phyloP scores from a whole-genome alignment of 2,113 vertebrate species.

The Prunella fulvescens region DNA sequence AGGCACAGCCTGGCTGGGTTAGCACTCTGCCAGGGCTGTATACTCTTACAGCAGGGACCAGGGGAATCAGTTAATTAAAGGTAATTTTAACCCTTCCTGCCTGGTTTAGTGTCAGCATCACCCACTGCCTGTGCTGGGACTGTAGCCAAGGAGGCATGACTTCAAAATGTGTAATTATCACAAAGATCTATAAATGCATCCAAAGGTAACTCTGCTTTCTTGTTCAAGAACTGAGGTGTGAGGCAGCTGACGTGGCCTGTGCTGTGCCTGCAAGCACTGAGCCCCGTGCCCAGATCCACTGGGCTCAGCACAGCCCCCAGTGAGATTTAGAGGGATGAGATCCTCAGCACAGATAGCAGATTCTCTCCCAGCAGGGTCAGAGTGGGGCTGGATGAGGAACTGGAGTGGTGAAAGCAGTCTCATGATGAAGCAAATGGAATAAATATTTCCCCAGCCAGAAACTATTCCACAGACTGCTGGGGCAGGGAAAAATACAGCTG shows the following conservation, averaged over 20 bases:
- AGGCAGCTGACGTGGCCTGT: neutral
- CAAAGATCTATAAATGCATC: neutral
- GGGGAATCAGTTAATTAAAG: neutral
- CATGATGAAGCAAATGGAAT: neutral
- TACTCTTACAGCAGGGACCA: neutral
- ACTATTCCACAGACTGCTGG: neutral
- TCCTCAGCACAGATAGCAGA: neutral
- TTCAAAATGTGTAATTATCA: neutral
- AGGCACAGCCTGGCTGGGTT: neutral
- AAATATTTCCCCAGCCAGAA: neutral
- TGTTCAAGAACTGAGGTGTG: neutral
- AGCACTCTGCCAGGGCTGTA: neutral
- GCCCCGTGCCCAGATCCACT: neutral
- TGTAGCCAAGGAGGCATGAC: neutral
- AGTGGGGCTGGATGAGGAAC: neutral
- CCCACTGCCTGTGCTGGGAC: neutral
- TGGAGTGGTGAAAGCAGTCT: accelerated
- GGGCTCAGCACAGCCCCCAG: neutral
- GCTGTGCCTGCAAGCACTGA: neutral
- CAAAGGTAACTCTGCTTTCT: neutral
- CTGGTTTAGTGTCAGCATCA: neutral
- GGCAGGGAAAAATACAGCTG: neutral
- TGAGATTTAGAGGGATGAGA: neutral
- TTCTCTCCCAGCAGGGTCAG: neutral
- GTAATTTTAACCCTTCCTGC: slow-evolving; percentile 7